Evolutionary conservation across 2,888 invertebrate genomes (phyloP).

Genomic region (Machimus rusticus): DNA sequence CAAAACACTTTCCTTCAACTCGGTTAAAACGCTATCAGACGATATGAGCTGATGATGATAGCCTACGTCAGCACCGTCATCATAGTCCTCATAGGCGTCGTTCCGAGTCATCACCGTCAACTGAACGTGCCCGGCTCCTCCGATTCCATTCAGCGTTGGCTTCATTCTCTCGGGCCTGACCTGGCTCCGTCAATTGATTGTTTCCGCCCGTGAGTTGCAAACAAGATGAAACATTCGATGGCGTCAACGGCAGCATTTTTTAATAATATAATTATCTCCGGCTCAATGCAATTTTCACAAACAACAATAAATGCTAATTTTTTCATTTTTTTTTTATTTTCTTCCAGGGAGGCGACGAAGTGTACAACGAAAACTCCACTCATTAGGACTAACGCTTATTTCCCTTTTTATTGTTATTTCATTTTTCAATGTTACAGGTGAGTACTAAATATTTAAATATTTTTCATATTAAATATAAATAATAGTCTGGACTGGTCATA

Average conservation of each 20-base stretch:
- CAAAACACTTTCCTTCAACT: conserved; percentile 3
- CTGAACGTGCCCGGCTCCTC: background rate
- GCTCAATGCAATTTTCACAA: conserved; percentile 6
- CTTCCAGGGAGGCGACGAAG: conserved; percentile 48
- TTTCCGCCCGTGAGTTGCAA: conserved; percentile 22
- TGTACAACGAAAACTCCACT: conserved; percentile 44
- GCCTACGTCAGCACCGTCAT: background rate
- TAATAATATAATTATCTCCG: conserved; percentile 20
- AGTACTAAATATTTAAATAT: background rate
- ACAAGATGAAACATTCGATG: conserved; percentile 33
- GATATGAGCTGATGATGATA: conserved; percentile 9
- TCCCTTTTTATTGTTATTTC: conserved; percentile 48
- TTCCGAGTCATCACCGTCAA: background rate
- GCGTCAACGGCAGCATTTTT: conserved; percentile 23
- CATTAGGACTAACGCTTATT: conserved; percentile 46
- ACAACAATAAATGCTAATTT: background rate
- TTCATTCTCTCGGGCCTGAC: background rate
- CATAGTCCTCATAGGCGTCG: background rate
- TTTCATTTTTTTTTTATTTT: background rate
- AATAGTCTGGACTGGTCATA: background rate
- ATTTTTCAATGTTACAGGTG: conserved; percentile 48
- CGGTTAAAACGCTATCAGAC: background rate
- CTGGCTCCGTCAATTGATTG: conserved; percentile 33
- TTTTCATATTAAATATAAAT: background rate
- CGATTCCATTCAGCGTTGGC: background rate